Conservation (phyloP, 1,140 invertebrate genomes). For the Pteromalus puparum region DNA sequence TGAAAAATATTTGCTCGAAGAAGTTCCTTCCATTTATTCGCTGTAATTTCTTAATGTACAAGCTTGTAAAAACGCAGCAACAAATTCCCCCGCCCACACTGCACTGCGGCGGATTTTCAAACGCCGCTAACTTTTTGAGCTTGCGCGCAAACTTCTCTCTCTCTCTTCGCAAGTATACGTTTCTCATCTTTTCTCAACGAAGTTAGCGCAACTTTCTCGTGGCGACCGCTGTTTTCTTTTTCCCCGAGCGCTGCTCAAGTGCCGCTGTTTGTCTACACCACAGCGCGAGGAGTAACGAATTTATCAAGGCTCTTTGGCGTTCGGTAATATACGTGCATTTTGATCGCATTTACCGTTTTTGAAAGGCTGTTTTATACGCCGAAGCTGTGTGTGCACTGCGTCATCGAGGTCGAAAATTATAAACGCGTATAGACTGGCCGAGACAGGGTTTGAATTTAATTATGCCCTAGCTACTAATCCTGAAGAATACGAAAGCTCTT, state of each 20-base stretch:
- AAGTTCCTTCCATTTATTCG: background rate
- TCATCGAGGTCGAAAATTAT: conserved; percentile 38
- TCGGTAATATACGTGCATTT: background rate
- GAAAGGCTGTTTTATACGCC: conserved; percentile 32
- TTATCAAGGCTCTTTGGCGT: too few relatives aligned
- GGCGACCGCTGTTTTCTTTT: background rate
- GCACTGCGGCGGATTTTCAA: conserved; percentile 16
- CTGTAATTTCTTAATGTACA: conserved; percentile 19
- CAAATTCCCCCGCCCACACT: background rate
- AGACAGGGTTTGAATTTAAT: conserved; percentile 58
- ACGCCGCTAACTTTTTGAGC: conserved; percentile 4
- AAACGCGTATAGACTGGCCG: conserved; percentile 14
- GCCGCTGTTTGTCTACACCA: background rate
- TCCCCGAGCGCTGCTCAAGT: background rate
- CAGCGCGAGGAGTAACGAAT: too few relatives aligned
- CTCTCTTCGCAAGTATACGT: background rate
- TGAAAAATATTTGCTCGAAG: background rate
- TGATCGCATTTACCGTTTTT: background rate
- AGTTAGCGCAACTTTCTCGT: background rate
- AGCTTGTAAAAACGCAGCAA: background rate
- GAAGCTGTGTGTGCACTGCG: background rate
- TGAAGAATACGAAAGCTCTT: conserved; percentile 59
- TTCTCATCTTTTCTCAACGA: conserved; percentile 5
- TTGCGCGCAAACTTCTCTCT: background rate
- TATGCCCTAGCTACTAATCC: conserved; percentile 47